Base-by-base conservation (phyloP, 37 sponge, comb jelly and placozoan species). In the Haliclona indistincta region DNA sequence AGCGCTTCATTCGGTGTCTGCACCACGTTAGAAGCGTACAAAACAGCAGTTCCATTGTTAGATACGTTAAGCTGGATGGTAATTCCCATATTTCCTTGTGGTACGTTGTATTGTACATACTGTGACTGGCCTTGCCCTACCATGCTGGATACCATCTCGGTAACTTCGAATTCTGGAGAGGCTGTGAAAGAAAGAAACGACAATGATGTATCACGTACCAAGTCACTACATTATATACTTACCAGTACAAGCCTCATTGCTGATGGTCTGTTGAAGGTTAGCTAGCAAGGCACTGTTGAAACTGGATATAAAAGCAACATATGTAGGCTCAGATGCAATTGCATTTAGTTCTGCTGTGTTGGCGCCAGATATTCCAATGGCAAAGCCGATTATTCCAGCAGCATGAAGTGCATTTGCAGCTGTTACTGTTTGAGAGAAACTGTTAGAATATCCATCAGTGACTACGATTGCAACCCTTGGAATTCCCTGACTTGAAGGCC, bases 401-500 rank as follows among this genome's bases (percentile, higher is more conserved):
- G 23, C 41, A 19, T 51, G 37, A 25, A 75, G 53, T 23, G 63
- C 64, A 39, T 32, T 17, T 28, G 84, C 84, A 33, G 76, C 42
- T 7, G 84, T 64, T 22, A 75, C 43, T 2, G 77, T 75, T n/a
- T 19, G 40, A 7, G 22, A 2, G 23, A 35, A 23, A 39, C 75
- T 58, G 40, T 86, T 79, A 25, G 86, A 86, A 17, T 49, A 49
- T 8, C 86, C 86, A 72, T 86, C 86, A 35, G 86, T 86, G 13
- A 86, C 33, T 6, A 86, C 80, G 3, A 86, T 67, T 22, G 73
- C 75, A 1, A 86, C 74, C 35, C 74, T 65, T 26, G 84, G 84
- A 33, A 76, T 67, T 3, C 56, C 84, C 20, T 38, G n/a, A 8
- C 25, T 32, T 43, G 44, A 11, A 10, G 64, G 36, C 26, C 85